Evolutionary conservation across 1,140 invertebrate species (phyloP).

Genomic region (Telenomus remus): DNA sequence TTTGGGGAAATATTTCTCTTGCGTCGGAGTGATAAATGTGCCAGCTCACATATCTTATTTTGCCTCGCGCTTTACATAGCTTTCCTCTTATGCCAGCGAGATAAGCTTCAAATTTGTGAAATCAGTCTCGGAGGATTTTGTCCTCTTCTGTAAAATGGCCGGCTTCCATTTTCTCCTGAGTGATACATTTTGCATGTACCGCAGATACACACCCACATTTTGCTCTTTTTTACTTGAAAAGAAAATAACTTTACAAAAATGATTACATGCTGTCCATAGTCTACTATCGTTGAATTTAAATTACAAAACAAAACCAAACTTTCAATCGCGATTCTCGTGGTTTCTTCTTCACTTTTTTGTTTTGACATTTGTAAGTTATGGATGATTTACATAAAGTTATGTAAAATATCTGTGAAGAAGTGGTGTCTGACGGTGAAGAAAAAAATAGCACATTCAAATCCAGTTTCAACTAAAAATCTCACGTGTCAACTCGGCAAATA

Average conservation of each 20-base stretch:
- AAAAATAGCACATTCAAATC: conserved; percentile 24
- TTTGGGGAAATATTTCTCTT: not conserved
- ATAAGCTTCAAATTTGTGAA: conserved; percentile 24
- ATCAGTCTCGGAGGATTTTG: conserved; percentile 53
- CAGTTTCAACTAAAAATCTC: conserved; percentile 11
- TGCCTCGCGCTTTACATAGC: not conserved
- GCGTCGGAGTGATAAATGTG: no score
- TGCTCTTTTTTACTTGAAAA: no score
- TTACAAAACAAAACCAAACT: no score
- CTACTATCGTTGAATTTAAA: no score
- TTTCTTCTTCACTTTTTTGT: no score
- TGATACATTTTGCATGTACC: conserved; percentile 39
- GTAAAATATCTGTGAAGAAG: conserved; percentile 1
- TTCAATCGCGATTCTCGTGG: no score
- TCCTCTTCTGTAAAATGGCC: conserved; percentile 38
- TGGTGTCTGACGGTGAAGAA: not conserved
- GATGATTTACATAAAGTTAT: not conserved
- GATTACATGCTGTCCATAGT: no score
- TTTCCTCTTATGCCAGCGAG: conserved; percentile 14
- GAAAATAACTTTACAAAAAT: no score
- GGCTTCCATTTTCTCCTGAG: conserved; percentile 29
- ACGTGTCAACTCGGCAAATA: conserved; percentile 23
- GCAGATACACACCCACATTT: conserved; percentile 4
- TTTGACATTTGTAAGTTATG: no score
- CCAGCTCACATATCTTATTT: not conserved